These are phyloP conservation scores for Zootoca vivipara DNA, from an alignment of 2,113 vertebrate species.

Conservation along the genomic window DNA sequence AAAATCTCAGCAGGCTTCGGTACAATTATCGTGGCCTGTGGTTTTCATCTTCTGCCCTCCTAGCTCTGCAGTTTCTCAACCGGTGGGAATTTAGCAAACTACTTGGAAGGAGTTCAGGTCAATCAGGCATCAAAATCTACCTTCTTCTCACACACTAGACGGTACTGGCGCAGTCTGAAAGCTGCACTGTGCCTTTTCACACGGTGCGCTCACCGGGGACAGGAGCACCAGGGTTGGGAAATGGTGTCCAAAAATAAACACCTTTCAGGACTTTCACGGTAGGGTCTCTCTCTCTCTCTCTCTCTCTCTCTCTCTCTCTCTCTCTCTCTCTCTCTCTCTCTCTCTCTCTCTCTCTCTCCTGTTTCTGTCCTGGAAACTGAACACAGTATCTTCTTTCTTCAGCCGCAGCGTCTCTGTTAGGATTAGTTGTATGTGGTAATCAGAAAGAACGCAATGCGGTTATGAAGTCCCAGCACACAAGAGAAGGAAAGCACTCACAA, in stretches of 20 bases:
- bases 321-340: no score
- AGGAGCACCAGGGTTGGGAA: slow-evolving; percentile 70
- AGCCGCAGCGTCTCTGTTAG: slow-evolving; percentile 6
- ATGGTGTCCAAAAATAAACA: slow-evolving; percentile 66
- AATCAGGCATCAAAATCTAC: slow-evolving; percentile 88
- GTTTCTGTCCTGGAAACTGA: slow-evolving; percentile 42
- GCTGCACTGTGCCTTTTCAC: slow-evolving; percentile 80
- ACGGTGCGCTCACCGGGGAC: slow-evolving; percentile 75
- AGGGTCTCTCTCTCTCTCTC: background rate
- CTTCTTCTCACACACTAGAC: slow-evolving; percentile 81
- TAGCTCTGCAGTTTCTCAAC: slow-evolving; percentile 75
- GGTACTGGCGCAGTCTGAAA: slow-evolving; percentile 68
- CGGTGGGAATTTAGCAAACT: slow-evolving; percentile 83
- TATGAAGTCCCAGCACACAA: slow-evolving; percentile 41
- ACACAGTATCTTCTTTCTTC: background rate
- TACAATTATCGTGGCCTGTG: slow-evolving; percentile 85
- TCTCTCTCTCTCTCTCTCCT: slow-evolving; percentile 16
- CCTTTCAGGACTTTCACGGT: slow-evolving; percentile 48
- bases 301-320: background rate
- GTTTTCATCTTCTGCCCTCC: slow-evolving; percentile 85
- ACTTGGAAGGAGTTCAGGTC: slow-evolving; percentile 86
- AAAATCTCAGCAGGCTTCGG: slow-evolving; percentile 88
- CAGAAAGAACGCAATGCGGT: slow-evolving; percentile 40
- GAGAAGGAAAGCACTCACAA: background rate
- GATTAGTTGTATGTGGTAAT: slow-evolving; percentile 40